Evolutionary conservation across 2,888 invertebrate genomes (phyloP), one percentile per base, ranked within the genome.

Genomic region (Eupithecia dodoneata): DNA sequence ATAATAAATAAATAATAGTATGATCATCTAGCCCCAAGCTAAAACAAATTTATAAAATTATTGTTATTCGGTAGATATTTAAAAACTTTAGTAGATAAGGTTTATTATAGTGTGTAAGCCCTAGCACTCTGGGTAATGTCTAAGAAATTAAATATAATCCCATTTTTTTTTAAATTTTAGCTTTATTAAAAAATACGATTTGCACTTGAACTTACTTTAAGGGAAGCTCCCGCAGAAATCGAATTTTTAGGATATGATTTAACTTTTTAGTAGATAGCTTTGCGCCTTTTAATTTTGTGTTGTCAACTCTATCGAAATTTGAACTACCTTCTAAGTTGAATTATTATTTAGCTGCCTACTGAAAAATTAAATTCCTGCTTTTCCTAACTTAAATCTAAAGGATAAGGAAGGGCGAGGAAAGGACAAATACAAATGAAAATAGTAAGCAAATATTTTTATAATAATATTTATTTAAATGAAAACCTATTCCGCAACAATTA

Each of bases 401-500:
- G 30, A 63, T 65, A 52, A 44, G 73, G 41, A 73, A 65, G 71
- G 76, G 44, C 4, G 10, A 42, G 45, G 45, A n/a, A 42, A 69
- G 70, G 13, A 77, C 78, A 83, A 82, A 85, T 80, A 47, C 18
- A 59, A 59, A 63, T 30, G 2, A 30, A 86, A 85, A 83, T 86
- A 41, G 84, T 84, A 78, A 81, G n/a, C 79, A 81, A 78, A 83
- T 82, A 80, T 85, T 88, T 89, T 88, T 18, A 85, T 83, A 82
- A 83, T 87, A 89, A 87, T 90, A 87, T 93, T 91, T 93, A 92
- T 92, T 89, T 89, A 84, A 88, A 88, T 87, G 88, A 81, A 70
- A 79, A 83, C 87, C 86, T 86, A 85, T 87, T 86, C 88, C 88
- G 89, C 91, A 91, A 92, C 91, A 92, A 88, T 92, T 89, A 88